A percentile compares a stretch with the other conserved stretches of the same genome.
Evolutionary conservation across 2,888 invertebrate genomes (phyloP).

Genomic region (Rhagonycha fulva): DNA sequence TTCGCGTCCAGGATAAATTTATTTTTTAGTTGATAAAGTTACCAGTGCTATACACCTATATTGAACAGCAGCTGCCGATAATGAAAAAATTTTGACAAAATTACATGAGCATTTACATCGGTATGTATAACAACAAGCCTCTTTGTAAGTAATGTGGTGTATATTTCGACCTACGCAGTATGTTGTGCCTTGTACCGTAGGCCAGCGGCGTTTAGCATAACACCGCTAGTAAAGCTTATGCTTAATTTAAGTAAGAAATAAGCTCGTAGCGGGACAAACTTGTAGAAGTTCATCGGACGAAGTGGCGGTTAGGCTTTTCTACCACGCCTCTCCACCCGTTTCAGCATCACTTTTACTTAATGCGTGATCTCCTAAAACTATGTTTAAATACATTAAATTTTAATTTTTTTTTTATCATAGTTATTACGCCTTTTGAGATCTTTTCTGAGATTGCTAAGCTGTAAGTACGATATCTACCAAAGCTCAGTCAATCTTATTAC

Average conservation of each 20-base stretch:
- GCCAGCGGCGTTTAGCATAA: conserved; percentile 23
- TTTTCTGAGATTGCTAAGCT: not conserved
- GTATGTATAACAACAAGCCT: not conserved
- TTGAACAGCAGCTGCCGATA: not conserved
- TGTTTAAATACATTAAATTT: not conserved
- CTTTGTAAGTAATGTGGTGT: conserved; percentile 1
- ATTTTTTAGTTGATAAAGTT: not conserved
- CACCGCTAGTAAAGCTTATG: conserved; percentile 28
- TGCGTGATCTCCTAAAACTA: conserved; percentile 20
- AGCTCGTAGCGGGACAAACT: conserved; percentile 35
- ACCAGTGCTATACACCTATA: not conserved
- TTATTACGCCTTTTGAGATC: not conserved
- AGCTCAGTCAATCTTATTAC: not conserved
- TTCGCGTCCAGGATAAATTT: not conserved
- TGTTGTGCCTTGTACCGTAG: conserved; percentile 14
- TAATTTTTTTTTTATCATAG: not conserved
- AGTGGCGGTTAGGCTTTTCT: conserved; percentile 40
- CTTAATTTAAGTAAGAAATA: conserved; percentile 32
- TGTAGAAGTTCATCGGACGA: conserved; percentile 42
- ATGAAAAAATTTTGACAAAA: not conserved
- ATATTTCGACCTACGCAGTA: conserved; percentile 16
- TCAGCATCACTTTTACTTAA: conserved; percentile 18
- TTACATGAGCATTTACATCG: conserved; percentile 14
- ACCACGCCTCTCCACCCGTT: conserved; percentile 35
- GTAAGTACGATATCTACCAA: not conserved